Evolutionary conservation across 2,113 vertebrate genomes (phyloP).

Genomic region (Microcebus jonahi): DNA sequence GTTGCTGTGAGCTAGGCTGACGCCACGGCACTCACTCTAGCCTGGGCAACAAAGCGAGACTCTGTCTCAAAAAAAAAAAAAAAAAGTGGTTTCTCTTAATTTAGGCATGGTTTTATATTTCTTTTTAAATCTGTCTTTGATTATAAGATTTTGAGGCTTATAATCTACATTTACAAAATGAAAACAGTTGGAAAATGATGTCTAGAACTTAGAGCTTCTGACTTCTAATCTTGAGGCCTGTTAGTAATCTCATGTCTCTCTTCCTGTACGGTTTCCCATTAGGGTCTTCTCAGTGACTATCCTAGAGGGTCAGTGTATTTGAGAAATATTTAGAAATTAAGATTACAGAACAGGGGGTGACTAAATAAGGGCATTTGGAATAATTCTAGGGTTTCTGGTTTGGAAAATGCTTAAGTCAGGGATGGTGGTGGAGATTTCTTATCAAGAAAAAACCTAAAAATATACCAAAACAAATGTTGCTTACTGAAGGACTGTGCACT

Average conservation of each 20-base stretch:
- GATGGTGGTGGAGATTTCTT: not conserved
- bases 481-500: not conserved
- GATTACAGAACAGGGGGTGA: not conserved
- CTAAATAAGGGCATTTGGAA: not conserved
- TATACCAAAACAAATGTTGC: not conserved
- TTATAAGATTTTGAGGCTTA: constrained; percentile 36
- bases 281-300: not conserved
- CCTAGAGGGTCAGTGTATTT: not conserved
- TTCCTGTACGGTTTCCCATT: not conserved
- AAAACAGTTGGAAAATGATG: not conserved
- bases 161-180: constrained; percentile 10
- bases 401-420: not conserved
- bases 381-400: not conserved
- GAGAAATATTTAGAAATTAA: constrained; percentile 29
- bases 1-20: too few species aligned
- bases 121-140: not conserved
- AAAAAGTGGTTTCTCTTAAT: constrained; percentile 61
- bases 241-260: not conserved
- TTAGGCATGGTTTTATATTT: constrained; percentile 26
- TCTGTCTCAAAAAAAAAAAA: too few species aligned
- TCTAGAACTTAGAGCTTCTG: constrained; percentile 22
- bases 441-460: not conserved
- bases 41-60: too few species aligned
- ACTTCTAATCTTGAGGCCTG: not conserved
- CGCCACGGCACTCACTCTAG: too few species aligned